Base-by-base conservation (phyloP, 2,888 invertebrate species). In the Torymus auratus region DNA sequence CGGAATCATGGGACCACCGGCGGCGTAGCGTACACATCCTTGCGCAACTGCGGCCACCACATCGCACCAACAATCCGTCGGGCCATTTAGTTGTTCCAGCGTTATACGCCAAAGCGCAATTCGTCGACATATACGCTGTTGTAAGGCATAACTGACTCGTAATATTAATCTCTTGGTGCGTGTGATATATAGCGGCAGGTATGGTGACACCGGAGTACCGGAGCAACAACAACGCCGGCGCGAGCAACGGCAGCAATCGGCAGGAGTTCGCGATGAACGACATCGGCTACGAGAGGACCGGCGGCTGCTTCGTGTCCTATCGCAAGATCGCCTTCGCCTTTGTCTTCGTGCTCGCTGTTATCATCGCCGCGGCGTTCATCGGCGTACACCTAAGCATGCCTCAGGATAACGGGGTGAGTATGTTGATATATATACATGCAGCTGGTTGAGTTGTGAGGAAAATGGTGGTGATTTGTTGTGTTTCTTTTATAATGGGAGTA, bases 281-380 rank as follows among this genome's bases (percentile, higher is more conserved):
- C 80, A 92, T 94, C 64, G 92, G 93, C 68, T 94, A 93, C 87
- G 92, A 92, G 82, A 91, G 94, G 83, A 92, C 91, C 82, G 94
- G 94, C 13, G 94, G 94, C 56, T 92, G 94, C 84, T 94, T 94
- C 86, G 91, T 94, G 23, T 91, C 92, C 5, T 93, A 94, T 60
- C 93, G 93, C 79, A 94, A 93, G 85, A 92, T 93, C n/a, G 84
- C 88, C 14, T 83, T 87, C 65, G 83, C 86, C 12, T 77, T 88
- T 20, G 84, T 86, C 13, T 83, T 86, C 3, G 74, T 88, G 52
- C 81, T 89, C 55, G 84, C 89, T 4, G 82, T 85, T 0, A 64
- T 88, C 5, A 81, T 89, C 5, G 87, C 86, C 7, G 87, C 87
- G 0, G 89, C 88, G n/a, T 85, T 88, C 69, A 85, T 89, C 53